Evolutionary conservation across 2,113 vertebrate species (phyloP), one percentile per base, ranked within the genome.

Genomic region (Nothoprocta perdicaria): DNA sequence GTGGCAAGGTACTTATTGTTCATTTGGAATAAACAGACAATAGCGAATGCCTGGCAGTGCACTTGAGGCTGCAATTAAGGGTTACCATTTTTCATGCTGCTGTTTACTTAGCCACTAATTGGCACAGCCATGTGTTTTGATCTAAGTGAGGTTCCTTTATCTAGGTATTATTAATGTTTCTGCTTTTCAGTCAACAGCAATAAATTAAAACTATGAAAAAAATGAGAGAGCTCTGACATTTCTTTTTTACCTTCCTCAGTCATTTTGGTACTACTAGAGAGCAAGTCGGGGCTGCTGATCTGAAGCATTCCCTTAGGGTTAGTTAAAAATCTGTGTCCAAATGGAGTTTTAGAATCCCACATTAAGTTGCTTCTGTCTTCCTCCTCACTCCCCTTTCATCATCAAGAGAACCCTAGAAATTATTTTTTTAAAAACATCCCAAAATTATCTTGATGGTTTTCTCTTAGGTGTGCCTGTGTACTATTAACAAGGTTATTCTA

Each of bases 31-130:
- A 88, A 96, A 65, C 71, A 60, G 73, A 76, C 62, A 57, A 82
- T 84, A 65, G 17, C 10, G 81, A 77, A 67, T 92, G 45, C 72
- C 84, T 3, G 6, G 29, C 41, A 26, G 58, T 92, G 15, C 23
- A 38, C 65, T 92, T 43, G 78, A 80, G 46, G 69, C 68, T 90
- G 82, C 95, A 86, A 86, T 95, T 85, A 95, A 92, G 66, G 93
- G 67, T 89, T 83, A 46, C 43, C 40, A 41, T 74, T 95, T 92
- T 76, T 93, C 69, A 29, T 31, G 73, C 67, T 57, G 35, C 46
- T 76, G 21, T 89, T 92, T 84, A 63, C 38, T 53, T 41, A 58
- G 85, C 86, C 33, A 18, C 17, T 83, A 94, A 93, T 93, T 61
- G 26, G 17, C 24, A 21, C 21, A 45, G 33, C 40, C 41, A 1